A percentile compares a stretch with the other conserved stretches of the same genome.
These are phyloP conservation scores for Hemichromis elongatus DNA, from an alignment of 2,113 vertebrate species.

Conservation along the genomic window DNA sequence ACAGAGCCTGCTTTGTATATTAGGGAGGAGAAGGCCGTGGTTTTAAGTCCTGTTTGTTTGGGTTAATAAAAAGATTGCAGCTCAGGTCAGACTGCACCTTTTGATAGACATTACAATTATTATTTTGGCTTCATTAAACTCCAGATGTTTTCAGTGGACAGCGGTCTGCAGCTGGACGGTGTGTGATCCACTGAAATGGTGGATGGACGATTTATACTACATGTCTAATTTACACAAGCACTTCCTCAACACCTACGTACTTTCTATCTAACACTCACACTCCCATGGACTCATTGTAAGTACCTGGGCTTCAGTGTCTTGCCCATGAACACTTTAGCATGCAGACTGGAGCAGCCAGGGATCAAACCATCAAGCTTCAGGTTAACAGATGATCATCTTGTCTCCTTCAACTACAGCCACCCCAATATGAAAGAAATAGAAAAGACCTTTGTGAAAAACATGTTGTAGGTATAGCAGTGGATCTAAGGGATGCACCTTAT, in stretches of 20 bases:
- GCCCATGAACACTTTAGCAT: neutral
- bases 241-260: neutral
- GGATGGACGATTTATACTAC: neutral
- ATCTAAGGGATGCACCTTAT: neutral
- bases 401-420: neutral
- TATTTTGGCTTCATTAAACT: neutral
- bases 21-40: neutral
- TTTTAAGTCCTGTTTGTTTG: neutral
- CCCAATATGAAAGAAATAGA: fast-evolving
- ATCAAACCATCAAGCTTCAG: neutral
- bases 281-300: neutral
- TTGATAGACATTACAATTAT: neutral
- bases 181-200: neutral
- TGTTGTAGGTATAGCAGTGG: neutral
- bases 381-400: neutral
- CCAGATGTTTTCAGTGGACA: neutral
- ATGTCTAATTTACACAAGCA: neutral
- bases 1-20: neutral
- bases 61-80: fast-evolving
- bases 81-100: neutral
- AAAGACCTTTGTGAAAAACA: neutral
- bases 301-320: neutral
- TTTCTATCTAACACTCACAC: neutral
- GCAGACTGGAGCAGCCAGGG: neutral
- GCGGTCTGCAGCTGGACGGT: fast-evolving